Percentiles rank a stretch among this genome's conserved stretches.
These are phyloP conservation scores for Monopterus albus DNA, from an alignment of 2,113 vertebrate species.

Conservation along the genomic window DNA sequence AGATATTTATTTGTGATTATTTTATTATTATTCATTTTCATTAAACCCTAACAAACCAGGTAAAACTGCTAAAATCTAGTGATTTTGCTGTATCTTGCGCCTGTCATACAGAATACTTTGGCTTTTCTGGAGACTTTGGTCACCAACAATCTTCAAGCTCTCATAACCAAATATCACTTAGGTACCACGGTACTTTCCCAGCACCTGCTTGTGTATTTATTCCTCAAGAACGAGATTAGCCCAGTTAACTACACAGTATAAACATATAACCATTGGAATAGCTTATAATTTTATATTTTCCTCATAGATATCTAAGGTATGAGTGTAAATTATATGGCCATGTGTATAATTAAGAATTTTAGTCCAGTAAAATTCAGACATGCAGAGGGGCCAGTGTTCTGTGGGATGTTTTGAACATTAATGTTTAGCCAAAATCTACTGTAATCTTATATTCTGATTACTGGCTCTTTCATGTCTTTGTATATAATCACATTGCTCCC, in stretches of 20 bases:
- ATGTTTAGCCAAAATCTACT: neutral
- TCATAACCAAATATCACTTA: constrained; percentile 77
- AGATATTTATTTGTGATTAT: neutral
- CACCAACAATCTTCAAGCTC: constrained; percentile 69
- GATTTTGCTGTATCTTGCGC: constrained; percentile 61
- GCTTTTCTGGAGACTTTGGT: constrained; percentile 54
- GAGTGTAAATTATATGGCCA: neutral
- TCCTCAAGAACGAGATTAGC: constrained; percentile 54
- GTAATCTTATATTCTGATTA: neutral
- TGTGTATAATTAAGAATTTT: neutral
- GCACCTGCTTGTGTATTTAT: constrained; percentile 80
- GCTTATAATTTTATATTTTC: neutral
- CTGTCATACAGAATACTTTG: constrained; percentile 50
- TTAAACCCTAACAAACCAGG: neutral
- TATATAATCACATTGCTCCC: constrained; percentile 18
- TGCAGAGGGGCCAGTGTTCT: neutral
- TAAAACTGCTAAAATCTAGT: neutral
- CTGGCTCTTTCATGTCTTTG: neutral
- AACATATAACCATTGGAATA: neutral
- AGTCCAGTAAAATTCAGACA: neutral
- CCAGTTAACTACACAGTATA: constrained; percentile 34
- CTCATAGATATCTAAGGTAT: neutral
- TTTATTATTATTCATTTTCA: too few species aligned
- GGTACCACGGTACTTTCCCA: constrained; percentile 78
- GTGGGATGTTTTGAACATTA: rapidly evolving